Base-by-base conservation (phyloP, 2,888 invertebrate species). In the Euzophera pinguis region DNA sequence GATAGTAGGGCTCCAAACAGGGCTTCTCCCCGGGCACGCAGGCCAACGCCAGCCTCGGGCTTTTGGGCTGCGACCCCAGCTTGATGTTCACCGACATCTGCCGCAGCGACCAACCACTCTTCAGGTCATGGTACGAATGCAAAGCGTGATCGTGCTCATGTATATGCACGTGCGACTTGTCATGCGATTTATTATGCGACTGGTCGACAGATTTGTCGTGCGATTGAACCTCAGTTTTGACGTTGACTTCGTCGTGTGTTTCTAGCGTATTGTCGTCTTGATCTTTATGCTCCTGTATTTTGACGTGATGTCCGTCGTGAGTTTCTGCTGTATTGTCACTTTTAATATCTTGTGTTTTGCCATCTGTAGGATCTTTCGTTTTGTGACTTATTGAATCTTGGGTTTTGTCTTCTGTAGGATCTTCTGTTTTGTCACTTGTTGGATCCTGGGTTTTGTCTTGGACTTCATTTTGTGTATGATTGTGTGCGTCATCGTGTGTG, bases 1-100 rank as follows among this genome's bases (percentile, higher is more conserved):
- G 78, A 37, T 75, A 79, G 62, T 75, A 78, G 29, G 70, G 58
- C 59, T 83, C 73, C 9, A 87, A 60, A 53, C 91, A 91, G 47
- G 74, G 74, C 4, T 57, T 56, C 58, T 87, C 89, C 0, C 65
- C 67, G 0, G 68, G 57, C 34, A 82, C 68, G 39, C 53, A 57
- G 0, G 70, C 74, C 27, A 88, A 61, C 1, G 59, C 65, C 53
- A 65, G 69, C 1, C 73, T 72, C 7, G 57, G 60, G 37, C 61
- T 63, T 1, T 53, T 54, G 1, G 50, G 27, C 4, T 52, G 47
- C 6, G 60, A 53, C 1, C 69, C 69, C 9, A 81, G 62, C 12
- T 65, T 63, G 27, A 83, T n/a, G 41, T 64, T 71, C 1, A 78
- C 53, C 0, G 82, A 75, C 60, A 71, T 53, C 53, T 65, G 63